Percentiles rank a stretch among this genome's conserved stretches.
These are phyloP conservation scores for Dicranocentrus wangi DNA, from an alignment of 2,888 invertebrate genomes.

Conservation along the genomic window DNA sequence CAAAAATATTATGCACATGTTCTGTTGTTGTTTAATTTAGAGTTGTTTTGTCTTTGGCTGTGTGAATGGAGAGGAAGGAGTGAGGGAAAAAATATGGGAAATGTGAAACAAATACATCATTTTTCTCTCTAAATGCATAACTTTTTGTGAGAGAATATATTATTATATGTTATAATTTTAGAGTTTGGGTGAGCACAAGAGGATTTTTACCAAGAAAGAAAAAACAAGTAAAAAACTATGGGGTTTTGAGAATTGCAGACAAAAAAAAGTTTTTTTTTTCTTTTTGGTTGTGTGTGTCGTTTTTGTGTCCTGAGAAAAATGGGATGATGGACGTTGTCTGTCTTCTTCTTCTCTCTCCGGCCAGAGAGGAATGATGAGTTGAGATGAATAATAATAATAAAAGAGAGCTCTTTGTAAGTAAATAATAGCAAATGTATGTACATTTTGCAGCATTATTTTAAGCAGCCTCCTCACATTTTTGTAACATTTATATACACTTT, in stretches of 20 bases:
- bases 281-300: constrained; percentile 34
- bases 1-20: constrained; percentile 42
- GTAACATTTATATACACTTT: not conserved
- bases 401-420: not conserved
- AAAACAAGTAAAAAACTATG: not conserved
- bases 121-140: not conserved
- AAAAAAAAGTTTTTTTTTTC: too few relatives aligned
- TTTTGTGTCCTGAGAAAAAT: constrained; percentile 41
- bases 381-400: constrained; percentile 42
- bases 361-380: constrained; percentile 36
- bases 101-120: not conserved
- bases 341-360: constrained; percentile 31
- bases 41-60: too few relatives aligned
- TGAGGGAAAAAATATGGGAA: not conserved
- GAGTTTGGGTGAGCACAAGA: not conserved
- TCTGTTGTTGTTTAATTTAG: too few relatives aligned
- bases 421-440: not conserved
- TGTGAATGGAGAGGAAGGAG: not conserved
- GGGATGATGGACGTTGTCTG: constrained; percentile 63
- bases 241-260: constrained; percentile 20
- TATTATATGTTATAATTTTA: too few relatives aligned
- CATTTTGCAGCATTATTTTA: too few relatives aligned
- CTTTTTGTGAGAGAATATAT: not conserved
- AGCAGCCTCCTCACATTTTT: not conserved
- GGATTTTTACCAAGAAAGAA: constrained; percentile 2